Base-by-base conservation (phyloP, 2,113 vertebrate genomes). In the Thymallus thymallus region DNA sequence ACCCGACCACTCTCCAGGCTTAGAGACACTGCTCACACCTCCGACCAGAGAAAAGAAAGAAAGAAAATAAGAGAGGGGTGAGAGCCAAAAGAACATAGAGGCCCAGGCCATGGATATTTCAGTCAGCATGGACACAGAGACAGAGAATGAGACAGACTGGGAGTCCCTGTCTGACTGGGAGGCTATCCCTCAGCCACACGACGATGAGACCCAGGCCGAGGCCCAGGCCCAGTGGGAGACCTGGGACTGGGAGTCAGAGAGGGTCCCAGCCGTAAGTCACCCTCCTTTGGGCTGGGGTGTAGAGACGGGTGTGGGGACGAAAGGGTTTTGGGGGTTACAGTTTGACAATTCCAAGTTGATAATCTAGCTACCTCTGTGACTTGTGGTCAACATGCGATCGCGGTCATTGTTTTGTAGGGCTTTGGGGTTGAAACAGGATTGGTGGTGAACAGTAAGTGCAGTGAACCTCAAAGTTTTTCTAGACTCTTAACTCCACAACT, bases 211-310 rank as follows among this genome's bases (percentile, higher is more conserved):
- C 48, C 14, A 4, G 48, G 13, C 35, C 35, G 2, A 18, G 14
- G 48, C 48, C 58, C 20, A 20, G 24, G 60, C 12, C 30, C 56
- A 62, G 23, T 76, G 76, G 79, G 71, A 46, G 22, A n/a, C 46
- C 30, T 80, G 60, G 76, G 80, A 84, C 68, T 78, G 79, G 81
- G 79, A 83, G 58, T 81, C 76, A 23, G 86, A 86, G 67, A 74
- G 41, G n/a, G 45, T 86, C 65, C 84, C 84, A 46, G 84, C 82
- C 70, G 86, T 88, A 84, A 88, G 86, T 83, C 56, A 58, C 70
- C 46, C 41, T 5, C 6, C 26, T 20, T 6, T 4, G 62, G 48
- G 23, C 23, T 26, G 24, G 24, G 35, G 41, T 45, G 58, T n/a
- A n/a, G 58, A 41, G 58, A n/a, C 1, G 18, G 22, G 22, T 16